These are phyloP conservation scores for Notothenia coriiceps DNA, from an alignment of 2,113 vertebrate genomes.

Conservation along the genomic window DNA sequence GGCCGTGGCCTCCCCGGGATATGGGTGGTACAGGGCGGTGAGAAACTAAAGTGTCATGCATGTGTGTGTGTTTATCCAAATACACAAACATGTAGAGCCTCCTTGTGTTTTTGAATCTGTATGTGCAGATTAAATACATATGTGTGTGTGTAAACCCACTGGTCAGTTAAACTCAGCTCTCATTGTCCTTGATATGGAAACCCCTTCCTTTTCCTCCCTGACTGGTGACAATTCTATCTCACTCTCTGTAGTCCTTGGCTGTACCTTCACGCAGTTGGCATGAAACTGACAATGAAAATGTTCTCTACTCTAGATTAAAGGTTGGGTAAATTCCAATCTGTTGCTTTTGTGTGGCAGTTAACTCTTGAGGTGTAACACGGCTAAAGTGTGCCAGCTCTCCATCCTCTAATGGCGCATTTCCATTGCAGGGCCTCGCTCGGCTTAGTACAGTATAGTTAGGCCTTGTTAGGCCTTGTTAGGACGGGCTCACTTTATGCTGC, in stretches of 20 bases:
- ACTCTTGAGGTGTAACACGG: background rate
- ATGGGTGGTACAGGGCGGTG: background rate
- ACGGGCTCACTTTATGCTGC: no score
- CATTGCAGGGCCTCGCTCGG: no score
- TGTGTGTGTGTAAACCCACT: background rate
- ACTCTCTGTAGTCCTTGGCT: background rate
- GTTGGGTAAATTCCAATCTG: background rate
- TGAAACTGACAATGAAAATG: conserved; percentile 3
- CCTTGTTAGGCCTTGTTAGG: no score
- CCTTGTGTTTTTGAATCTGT: background rate
- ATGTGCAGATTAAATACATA: background rate
- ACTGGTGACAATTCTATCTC: background rate
- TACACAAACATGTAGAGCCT: background rate
- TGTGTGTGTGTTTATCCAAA: conserved; percentile 2
- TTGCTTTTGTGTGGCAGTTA: background rate
- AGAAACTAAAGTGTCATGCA: background rate
- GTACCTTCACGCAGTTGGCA: background rate
- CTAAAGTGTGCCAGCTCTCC: no score
- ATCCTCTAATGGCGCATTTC: no score
- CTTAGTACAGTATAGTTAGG: no score
- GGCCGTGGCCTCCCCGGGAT: conserved; percentile 24
- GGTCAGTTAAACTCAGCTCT: background rate
- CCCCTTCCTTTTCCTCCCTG: conserved; percentile 46
- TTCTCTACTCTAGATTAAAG: background rate
- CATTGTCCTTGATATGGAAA: conserved; percentile 50